Conservation (phyloP, 2,797 vertebrate genomes). For the Ciconia nigra region DNA sequence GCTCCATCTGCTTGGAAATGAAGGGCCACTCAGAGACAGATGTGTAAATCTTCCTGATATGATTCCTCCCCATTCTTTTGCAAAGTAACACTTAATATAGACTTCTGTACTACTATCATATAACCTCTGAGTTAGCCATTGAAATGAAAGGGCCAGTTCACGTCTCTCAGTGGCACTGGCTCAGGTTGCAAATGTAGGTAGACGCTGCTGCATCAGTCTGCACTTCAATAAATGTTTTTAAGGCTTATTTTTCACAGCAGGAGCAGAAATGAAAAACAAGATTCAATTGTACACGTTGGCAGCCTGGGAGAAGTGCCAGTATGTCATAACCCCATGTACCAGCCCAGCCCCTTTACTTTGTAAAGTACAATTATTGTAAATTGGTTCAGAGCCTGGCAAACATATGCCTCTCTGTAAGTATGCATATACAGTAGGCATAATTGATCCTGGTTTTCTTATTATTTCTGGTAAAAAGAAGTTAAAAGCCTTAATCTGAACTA, state of each 20-base stretch:
- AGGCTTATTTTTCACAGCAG: not conserved
- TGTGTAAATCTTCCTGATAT: not conserved
- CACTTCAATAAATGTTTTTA: not conserved
- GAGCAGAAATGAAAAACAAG: not conserved
- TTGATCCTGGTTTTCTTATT: not conserved
- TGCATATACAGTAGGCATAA: not conserved
- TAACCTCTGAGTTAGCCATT: not conserved
- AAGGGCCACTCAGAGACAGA: not conserved
- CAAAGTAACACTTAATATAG: not conserved
- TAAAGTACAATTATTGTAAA: not conserved
- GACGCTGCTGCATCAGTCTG: not conserved
- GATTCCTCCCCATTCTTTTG: not conserved
- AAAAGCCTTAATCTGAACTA: not conserved
- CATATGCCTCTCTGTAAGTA: not conserved
- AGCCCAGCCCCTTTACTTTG: not conserved
- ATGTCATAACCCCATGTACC: not conserved
- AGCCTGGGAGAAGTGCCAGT: conserved; percentile 19
- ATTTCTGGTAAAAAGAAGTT: not conserved
- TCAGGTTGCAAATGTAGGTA: not conserved
- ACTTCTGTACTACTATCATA: not conserved
- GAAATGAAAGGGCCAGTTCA: not conserved
- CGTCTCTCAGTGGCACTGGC: not conserved
- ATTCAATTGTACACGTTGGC: not conserved
- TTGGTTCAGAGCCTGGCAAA: not conserved
- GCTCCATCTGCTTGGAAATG: not conserved